Conservation (phyloP, 1,140 invertebrate species). For the Drosophila nebulosa region DNA sequence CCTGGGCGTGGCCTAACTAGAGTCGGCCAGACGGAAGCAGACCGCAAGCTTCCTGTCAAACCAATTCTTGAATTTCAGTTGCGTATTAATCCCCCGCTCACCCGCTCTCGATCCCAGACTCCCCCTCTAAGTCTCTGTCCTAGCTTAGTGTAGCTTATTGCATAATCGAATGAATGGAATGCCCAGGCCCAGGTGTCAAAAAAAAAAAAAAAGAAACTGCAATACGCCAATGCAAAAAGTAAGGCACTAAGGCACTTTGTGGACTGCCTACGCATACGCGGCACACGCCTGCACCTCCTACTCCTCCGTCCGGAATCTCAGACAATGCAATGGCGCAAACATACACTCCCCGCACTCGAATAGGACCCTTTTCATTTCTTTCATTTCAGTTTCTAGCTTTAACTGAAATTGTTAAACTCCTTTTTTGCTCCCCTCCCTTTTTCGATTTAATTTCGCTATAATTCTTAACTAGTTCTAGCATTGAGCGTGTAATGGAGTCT, state of each 20-base stretch:
- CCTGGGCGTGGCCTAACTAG: constrained; percentile 39
- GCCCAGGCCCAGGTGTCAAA: constrained; percentile 49
- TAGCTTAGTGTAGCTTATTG: constrained; percentile 23
- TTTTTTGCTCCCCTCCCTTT: too few relatives aligned
- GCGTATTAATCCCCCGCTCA: neutral
- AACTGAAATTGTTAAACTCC: too few relatives aligned
- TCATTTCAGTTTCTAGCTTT: too few relatives aligned
- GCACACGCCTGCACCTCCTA: constrained; percentile 10
- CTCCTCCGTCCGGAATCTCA: constrained; percentile 54
- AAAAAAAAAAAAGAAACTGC: neutral
- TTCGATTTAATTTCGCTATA: too few relatives aligned
- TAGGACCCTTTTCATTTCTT: neutral
- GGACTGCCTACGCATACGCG: constrained; percentile 33
- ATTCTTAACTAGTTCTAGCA: too few relatives aligned
- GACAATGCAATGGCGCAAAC: constrained; percentile 27
- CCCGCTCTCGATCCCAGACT: neutral
- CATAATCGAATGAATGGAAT: constrained; percentile 62
- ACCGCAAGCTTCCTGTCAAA: constrained; percentile 6
- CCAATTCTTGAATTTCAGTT: constrained; percentile 1
- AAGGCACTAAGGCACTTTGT: constrained; percentile 3
- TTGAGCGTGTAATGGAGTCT: too few relatives aligned
- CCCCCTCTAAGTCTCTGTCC: neutral
- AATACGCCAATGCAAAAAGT: neutral
- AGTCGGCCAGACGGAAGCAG: constrained; percentile 40
- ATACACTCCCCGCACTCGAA: neutral